phyloP scores from a whole-genome alignment of 2,113 vertebrate genomes.

The Oreocharis arfaki region DNA sequence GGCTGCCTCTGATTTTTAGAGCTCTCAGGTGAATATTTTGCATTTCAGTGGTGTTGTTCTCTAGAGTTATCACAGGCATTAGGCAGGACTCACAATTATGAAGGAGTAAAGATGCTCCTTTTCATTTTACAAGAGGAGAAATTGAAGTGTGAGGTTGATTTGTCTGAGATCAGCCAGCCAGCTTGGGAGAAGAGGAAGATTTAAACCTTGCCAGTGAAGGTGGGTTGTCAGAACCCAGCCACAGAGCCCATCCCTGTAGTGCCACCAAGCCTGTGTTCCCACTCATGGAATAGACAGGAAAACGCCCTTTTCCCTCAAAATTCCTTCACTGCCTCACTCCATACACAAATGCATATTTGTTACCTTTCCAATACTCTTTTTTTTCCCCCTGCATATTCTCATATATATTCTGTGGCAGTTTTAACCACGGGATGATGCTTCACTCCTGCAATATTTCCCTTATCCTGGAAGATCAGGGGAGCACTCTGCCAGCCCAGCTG shows the following conservation, averaged over 20 bases:
- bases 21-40: neutral
- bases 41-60: neutral
- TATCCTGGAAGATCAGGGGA: neutral
- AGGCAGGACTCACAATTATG: neutral
- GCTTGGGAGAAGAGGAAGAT: neutral
- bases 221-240: neutral
- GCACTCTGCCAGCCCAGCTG: neutral
- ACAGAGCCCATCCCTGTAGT: neutral
- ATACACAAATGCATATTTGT: neutral
- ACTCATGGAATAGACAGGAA: neutral
- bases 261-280: neutral
- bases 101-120: neutral
- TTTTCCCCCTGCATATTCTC: accelerated
- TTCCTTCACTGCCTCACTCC: neutral
- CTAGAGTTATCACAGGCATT: neutral
- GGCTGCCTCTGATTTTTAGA: neutral
- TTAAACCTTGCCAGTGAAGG: neutral
- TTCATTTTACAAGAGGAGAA: neutral
- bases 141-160: neutral
- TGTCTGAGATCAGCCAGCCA: neutral
- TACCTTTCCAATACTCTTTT: neutral
- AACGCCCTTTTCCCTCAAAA: neutral
- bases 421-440: neutral
- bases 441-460: neutral
- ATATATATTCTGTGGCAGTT: neutral